These are phyloP conservation scores for Pteruthius melanotis DNA, from an alignment of 2,113 vertebrate genomes.

Conservation along the genomic window DNA sequence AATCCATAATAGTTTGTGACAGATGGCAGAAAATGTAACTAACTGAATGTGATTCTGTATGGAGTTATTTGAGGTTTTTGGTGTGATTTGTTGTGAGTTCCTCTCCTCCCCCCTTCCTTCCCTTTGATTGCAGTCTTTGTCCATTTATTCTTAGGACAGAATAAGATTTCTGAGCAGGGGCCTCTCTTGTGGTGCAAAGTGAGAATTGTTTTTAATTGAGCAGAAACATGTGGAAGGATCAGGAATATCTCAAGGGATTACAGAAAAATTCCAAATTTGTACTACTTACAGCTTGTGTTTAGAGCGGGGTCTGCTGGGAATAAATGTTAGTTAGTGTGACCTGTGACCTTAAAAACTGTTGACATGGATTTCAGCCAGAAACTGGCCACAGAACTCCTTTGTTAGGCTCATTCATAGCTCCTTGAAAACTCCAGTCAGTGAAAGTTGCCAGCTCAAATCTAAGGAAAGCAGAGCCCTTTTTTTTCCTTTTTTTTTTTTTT, in stretches of 20 bases:
- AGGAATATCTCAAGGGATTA: slow-evolving; percentile 99
- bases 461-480: slow-evolving; percentile 85
- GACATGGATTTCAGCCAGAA: slow-evolving; percentile 97
- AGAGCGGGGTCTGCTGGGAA: slow-evolving; percentile 97
- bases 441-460: slow-evolving; percentile 92
- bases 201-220: slow-evolving; percentile 98
- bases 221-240: slow-evolving; percentile 99
- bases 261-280: slow-evolving; percentile 89
- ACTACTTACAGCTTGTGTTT: slow-evolving; percentile 95
- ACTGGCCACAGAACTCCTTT: slow-evolving; percentile 98
- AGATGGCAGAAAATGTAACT: slow-evolving; percentile 69
- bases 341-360: slow-evolving; percentile 97
- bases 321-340: slow-evolving; percentile 99
- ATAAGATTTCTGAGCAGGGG: slow-evolving; percentile 72
- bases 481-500: slow-evolving; percentile 59
- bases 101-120: slow-evolving; percentile 65
- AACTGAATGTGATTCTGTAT: slow-evolving; percentile 68
- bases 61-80: slow-evolving; percentile 75
- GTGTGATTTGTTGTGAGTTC: slow-evolving; percentile 74
- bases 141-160: slow-evolving; percentile 73
- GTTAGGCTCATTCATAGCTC: slow-evolving; percentile 98
- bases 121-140: slow-evolving; percentile 76
- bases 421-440: slow-evolving; percentile 89
- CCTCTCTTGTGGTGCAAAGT: slow-evolving; percentile 79
- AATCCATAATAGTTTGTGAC: slow-evolving; percentile 55